Evolutionary conservation across 2,888 invertebrate genomes (phyloP).

Genomic region (Tenthredo mesomela): DNA sequence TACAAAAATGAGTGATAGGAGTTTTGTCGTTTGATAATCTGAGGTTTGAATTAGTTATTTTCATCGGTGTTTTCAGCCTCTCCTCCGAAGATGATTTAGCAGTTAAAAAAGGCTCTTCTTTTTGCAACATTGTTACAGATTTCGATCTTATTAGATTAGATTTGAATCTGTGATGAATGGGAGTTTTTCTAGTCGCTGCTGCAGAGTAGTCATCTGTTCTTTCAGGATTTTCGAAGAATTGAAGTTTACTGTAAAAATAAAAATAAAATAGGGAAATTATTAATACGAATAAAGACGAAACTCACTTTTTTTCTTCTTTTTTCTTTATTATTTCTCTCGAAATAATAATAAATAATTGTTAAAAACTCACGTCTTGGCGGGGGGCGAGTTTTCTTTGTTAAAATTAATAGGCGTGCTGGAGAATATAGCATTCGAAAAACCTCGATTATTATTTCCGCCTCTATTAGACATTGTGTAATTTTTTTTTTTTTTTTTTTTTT

Average conservation of each 20-base stretch:
- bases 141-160: constrained; percentile 59
- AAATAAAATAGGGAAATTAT: not conserved
- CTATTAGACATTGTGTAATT: constrained; percentile 25
- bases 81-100: constrained; percentile 61
- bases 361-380: constrained; percentile 66
- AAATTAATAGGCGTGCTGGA: constrained; percentile 70
- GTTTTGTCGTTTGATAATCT: constrained; percentile 64
- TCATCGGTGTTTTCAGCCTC: constrained; percentile 66
- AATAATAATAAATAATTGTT: not conserved
- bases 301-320: not conserved
- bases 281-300: not conserved
- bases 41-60: constrained; percentile 56
- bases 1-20: constrained; percentile 67
- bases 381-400: constrained; percentile 69
- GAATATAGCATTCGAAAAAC: constrained; percentile 74
- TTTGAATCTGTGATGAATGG: not conserved
- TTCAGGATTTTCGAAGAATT: constrained; percentile 19
- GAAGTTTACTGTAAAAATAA: constrained; percentile 25
- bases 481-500: not conserved
- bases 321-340: too few species aligned
- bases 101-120: constrained; percentile 57
- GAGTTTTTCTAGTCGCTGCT: not conserved
- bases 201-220: not conserved
- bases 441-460: constrained; percentile 55
- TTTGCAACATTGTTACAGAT: constrained; percentile 60